Evolutionary conservation across 2,888 invertebrate species (phyloP).

Genomic region (Ophion ellenae): DNA sequence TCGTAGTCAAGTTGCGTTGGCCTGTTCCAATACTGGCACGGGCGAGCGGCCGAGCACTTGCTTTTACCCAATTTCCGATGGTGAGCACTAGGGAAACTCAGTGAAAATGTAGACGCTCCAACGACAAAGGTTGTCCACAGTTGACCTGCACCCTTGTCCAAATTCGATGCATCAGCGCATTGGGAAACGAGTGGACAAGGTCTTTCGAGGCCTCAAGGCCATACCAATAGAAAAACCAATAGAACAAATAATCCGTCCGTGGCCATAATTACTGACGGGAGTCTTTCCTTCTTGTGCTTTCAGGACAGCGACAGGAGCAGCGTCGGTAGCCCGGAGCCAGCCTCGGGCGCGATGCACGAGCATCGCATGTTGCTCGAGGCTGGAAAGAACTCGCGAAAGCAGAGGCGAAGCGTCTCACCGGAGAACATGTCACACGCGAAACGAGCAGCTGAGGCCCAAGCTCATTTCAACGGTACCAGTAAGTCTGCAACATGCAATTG

Average conservation of each 20-base stretch:
- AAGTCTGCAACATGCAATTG: conserved; percentile 80
- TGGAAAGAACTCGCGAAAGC: conserved; percentile 79
- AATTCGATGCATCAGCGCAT: neutral
- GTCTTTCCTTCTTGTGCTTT: conserved; percentile 63
- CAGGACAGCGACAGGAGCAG: conserved; percentile 83
- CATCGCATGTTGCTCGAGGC: conserved; percentile 81
- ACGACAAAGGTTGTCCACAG: neutral
- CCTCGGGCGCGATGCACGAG: conserved; percentile 79
- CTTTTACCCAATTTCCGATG: neutral
- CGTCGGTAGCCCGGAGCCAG: conserved; percentile 82
- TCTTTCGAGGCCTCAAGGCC: neutral
- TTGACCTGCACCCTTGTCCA: neutral
- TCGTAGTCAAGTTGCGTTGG: neutral
- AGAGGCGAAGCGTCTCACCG: conserved; percentile 80
- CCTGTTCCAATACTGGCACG: neutral
- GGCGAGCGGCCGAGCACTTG: neutral
- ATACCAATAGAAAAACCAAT: neutral
- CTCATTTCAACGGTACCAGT: conserved; percentile 89
- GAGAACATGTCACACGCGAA: conserved; percentile 84
- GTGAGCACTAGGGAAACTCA: no score
- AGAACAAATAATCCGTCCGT: neutral
- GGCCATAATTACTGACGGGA: neutral
- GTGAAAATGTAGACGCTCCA: neutral
- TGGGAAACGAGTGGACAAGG: no score
- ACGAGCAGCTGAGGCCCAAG: conserved; percentile 85